Conservation (phyloP, 2,113 vertebrate genomes). For the Sterrhoptilus dennistouni region DNA sequence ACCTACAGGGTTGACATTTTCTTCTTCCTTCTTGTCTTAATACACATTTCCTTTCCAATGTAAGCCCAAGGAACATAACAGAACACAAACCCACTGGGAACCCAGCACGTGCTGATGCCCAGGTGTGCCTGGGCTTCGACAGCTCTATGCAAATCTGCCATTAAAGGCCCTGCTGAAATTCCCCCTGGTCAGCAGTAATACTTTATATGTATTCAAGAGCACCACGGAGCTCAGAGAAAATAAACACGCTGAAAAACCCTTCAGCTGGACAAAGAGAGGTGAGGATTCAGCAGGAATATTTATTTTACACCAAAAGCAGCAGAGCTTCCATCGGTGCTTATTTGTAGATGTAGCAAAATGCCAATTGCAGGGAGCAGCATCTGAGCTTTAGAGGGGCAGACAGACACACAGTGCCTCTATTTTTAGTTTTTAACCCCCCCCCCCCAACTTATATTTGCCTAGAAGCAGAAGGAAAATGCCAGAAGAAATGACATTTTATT, state of each 20-base stretch:
- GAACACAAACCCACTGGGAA: not conserved
- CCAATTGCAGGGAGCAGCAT: not conserved
- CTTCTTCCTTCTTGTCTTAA: not conserved
- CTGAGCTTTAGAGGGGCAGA: not conserved
- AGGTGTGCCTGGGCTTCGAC: conserved; percentile 47
- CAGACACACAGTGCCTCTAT: not conserved
- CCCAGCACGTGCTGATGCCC: not conserved
- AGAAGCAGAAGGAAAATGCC: not conserved
- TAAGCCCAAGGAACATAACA: not conserved
- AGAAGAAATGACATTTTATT: not conserved
- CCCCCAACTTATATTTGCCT: not conserved
- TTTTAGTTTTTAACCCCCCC: not conserved
- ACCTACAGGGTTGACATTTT: not conserved
- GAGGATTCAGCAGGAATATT: conserved; percentile 41
- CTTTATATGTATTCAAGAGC: conserved; percentile 54
- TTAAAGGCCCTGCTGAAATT: conserved; percentile 73
- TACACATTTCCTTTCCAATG: not conserved
- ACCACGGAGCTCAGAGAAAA: conserved; percentile 1
- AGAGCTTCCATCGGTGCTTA: not conserved
- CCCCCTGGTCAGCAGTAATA: conserved; percentile 21
- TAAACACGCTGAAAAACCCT: not conserved
- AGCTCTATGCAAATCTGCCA: conserved; percentile 82
- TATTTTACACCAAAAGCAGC: conserved; percentile 1
- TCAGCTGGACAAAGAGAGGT: conserved; percentile 39
- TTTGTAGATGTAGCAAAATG: not conserved